A percentile compares a stretch with the other conserved stretches of the same genome.
Conservation (phyloP, 1,140 invertebrate genomes). For the Sminthurinus signatus region DNA sequence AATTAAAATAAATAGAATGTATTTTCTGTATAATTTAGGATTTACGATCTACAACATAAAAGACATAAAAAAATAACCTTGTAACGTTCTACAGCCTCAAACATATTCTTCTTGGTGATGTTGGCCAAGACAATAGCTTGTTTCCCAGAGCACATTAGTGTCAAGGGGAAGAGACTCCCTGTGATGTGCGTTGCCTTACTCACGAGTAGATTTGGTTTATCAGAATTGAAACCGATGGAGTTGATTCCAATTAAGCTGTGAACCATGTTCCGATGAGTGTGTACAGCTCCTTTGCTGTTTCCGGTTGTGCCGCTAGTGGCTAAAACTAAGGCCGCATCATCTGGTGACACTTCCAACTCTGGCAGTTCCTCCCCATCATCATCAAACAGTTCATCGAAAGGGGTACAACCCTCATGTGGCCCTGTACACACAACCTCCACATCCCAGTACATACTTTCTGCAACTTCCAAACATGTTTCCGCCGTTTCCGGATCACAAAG, state of each 20-base stretch:
- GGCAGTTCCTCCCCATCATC: slow-evolving; percentile 9
- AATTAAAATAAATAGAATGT: no score
- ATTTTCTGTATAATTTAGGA: no score
- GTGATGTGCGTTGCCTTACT: slow-evolving; percentile 34
- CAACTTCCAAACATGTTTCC: slow-evolving; percentile 21
- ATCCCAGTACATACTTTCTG: slow-evolving; percentile 29
- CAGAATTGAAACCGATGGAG: slow-evolving; percentile 1
- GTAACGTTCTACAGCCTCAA: slow-evolving; percentile 29
- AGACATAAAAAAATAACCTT: slow-evolving; percentile 11
- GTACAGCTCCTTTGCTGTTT: slow-evolving; percentile 28
- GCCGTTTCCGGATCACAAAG: slow-evolving; percentile 24
- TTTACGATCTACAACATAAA: no score
- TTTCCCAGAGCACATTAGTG: slow-evolving; percentile 16
- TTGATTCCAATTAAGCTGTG: not conserved
- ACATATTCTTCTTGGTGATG: slow-evolving; percentile 24
- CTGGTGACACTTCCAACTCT: not conserved
- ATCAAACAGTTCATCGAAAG: slow-evolving; percentile 23
- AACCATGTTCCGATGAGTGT: slow-evolving; percentile 22
- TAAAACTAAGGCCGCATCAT: slow-evolving; percentile 18
- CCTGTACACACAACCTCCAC: slow-evolving; percentile 31
- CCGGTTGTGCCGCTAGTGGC: slow-evolving; percentile 36
- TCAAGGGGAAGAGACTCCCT: slow-evolving; percentile 22
- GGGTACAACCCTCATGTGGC: slow-evolving; percentile 16
- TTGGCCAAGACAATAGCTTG: slow-evolving; percentile 13
- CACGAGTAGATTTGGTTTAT: slow-evolving; percentile 27